A percentile compares a stretch with the other conserved stretches of the same genome.
Evolutionary conservation across 2,113 vertebrate genomes (phyloP).

Genomic region (Cnemophilus loriae): DNA sequence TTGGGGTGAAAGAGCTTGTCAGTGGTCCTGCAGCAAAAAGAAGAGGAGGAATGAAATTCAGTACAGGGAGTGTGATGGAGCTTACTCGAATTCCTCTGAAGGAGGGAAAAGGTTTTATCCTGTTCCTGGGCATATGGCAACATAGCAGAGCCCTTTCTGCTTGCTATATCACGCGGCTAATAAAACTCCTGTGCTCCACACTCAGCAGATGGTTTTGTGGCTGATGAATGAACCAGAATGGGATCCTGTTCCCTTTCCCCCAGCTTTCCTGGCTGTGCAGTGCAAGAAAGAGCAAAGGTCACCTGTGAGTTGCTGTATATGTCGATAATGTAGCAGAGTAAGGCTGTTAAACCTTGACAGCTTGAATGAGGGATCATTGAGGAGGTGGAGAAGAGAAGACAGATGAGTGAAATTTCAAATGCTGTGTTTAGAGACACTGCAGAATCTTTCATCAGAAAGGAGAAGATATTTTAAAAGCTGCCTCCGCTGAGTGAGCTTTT

Average conservation of each 20-base stretch:
- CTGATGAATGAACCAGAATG: constrained; percentile 24
- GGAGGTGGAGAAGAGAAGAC: not conserved
- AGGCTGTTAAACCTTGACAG: not conserved
- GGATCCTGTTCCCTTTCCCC: not conserved
- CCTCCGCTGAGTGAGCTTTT: not conserved
- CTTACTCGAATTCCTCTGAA: not conserved
- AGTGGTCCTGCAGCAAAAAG: not conserved
- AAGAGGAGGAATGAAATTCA: not conserved
- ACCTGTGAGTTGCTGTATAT: not conserved
- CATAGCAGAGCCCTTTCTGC: constrained; percentile 24
- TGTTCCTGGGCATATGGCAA: not conserved
- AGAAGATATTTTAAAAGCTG: constrained; percentile 8
- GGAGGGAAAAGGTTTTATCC: not conserved
- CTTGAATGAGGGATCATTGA: not conserved
- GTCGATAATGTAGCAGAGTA: not conserved
- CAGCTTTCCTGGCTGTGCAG: constrained; percentile 12
- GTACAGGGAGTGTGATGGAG: not conserved
- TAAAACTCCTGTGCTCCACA: constrained; percentile 20
- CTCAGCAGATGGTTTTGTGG: constrained; percentile 31
- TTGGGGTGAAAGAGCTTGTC: not conserved
- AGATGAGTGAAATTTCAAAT: not conserved
- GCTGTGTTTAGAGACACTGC: not conserved
- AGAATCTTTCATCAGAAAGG: not conserved
- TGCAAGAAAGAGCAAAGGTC: constrained; percentile 24
- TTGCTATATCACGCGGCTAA: not conserved